Base-by-base conservation (phyloP, 2,113 vertebrate species). In the Solea senegalensis region DNA sequence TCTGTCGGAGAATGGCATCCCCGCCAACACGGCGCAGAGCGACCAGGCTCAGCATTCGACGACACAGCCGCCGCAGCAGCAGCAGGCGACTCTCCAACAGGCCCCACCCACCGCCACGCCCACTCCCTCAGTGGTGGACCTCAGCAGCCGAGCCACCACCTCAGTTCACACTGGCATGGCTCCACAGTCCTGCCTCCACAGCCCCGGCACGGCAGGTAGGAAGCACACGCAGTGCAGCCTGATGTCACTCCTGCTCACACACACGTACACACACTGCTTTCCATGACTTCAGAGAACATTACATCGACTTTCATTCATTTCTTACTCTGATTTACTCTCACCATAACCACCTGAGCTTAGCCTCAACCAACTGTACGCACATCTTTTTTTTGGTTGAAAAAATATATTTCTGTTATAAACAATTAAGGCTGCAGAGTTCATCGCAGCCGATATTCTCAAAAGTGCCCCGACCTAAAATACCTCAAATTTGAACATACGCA, bases 1-100 rank as follows among this genome's bases (percentile, higher is more conserved):
- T 90, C 94, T 99, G 81, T 96, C 96, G 0, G 97, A 99, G 92
- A 99, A 99, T 73, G 97, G 97, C 88, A 99, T 99, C 80, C 97
- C 98, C 4, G 95, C 96, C 66, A 98, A 95, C 90, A 92, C 95
- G 0, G 92, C 94, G 6, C 95, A 95, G 82, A 93, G 94, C 0
- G 93, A 96, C 71, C 95, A 94, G 85, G 94, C 85, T 77, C 92
- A 45, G 0, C 83, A 78, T 65, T 26, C 61, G 0, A n/a, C 55
- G 81, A 82, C 50, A 79, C 44, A 21, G 0, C 26, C 60, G 0
- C 86, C 55, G 81, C 84, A 53, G 81, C 44, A 21, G 0, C 26
- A 58, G 0, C 86, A 80, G 67, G 89, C 94, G 0, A 84, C 89
- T 5, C 64, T 75, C 82, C 95, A 93, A 58, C 90, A 86, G 74